Base-by-base conservation (phyloP, 1,140 invertebrate genomes). In the Rhagoletis zephyria region DNA sequence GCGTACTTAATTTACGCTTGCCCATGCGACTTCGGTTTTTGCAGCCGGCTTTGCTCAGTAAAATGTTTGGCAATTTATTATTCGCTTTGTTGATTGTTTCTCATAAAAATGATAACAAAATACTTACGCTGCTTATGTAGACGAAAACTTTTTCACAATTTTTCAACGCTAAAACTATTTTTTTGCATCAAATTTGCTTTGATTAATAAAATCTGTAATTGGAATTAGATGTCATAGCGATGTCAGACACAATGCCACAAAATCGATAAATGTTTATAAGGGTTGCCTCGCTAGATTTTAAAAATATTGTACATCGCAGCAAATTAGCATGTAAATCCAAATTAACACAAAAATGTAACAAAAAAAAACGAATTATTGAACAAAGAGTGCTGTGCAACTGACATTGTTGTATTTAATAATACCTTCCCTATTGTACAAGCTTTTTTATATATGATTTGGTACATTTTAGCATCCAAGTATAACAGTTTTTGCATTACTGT, bases 241-340 rank as follows among this genome's bases (percentile, higher is more conserved):
- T 81, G 74, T n/a, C 16, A 59, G 16, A 56, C 2, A 56, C 45
- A 81, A 19, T 81, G 19, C 48, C n/a, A 30, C n/a, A 56, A 51
- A 81, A 81, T 56, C 74, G 74, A 30, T 81, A 63, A n/a, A 7
- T 81, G 48, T 30, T 81, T 81, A 74, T 74, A 51, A 81, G 48
- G 6, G 74, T 81, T 81, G 7, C 74, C 48, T 81, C 61, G 16
- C 4, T 63, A 30, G 30, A 30, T 30, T 30, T 30, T 30, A 30
- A 30, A 30, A 30, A 30, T 30, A 30, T 30, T 30, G 30, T 30
- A 30, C 30, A 30, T 30, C 30, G 30, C 30, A 30, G 30, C 30
- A 30, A 30, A 30, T 30, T 30, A 30, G 30, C 30, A 30, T 30
- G 30, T 30, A 30, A 30, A 30, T 30, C 30, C 30, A 30, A 30